Evolutionary conservation across 2,113 vertebrate genomes (phyloP).

Genomic region (Oryzias woworae): DNA sequence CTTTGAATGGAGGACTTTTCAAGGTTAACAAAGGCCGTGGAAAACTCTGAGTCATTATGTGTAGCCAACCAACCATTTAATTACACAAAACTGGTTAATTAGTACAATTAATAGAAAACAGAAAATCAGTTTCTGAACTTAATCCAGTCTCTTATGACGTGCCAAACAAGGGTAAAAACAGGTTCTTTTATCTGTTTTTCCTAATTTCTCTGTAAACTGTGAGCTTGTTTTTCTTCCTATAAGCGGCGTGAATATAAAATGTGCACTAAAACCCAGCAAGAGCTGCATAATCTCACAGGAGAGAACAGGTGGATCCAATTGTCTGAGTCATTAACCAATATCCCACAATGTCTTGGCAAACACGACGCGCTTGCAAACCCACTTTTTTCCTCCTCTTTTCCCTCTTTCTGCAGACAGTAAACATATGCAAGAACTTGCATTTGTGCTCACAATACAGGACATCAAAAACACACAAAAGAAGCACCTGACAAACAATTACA

Average conservation of each 20-base stretch:
- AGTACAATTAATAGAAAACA: background rate
- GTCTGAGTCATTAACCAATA: constrained; percentile 32
- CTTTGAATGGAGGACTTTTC: constrained; percentile 1
- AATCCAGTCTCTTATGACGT: background rate
- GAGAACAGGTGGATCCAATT: constrained; percentile 31
- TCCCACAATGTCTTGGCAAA: constrained; percentile 12
- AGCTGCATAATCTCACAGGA: constrained; percentile 14
- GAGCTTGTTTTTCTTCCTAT: background rate
- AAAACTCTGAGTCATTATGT: constrained; percentile 1
- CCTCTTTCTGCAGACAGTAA: background rate
- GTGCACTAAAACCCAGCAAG: constrained; percentile 2
- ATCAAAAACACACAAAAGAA: constrained; percentile 6
- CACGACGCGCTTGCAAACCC: constrained; percentile 7
- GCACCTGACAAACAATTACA: constrained; percentile 14
- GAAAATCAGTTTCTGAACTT: background rate
- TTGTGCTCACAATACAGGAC: background rate
- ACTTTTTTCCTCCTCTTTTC: constrained; percentile 2
- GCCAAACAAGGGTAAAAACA: too few relatives aligned
- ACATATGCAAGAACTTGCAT: constrained; percentile 8
- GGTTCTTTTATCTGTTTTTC: too few relatives aligned
- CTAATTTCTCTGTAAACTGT: background rate
- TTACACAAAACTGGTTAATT: constrained; percentile 5
- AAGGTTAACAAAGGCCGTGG: background rate
- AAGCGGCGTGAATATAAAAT: constrained; percentile 1
- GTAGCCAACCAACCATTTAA: constrained; percentile 6